Percentiles rank a stretch among this genome's conserved stretches.
Conservation (phyloP, 2,888 invertebrate species). For the Noctua janthe region DNA sequence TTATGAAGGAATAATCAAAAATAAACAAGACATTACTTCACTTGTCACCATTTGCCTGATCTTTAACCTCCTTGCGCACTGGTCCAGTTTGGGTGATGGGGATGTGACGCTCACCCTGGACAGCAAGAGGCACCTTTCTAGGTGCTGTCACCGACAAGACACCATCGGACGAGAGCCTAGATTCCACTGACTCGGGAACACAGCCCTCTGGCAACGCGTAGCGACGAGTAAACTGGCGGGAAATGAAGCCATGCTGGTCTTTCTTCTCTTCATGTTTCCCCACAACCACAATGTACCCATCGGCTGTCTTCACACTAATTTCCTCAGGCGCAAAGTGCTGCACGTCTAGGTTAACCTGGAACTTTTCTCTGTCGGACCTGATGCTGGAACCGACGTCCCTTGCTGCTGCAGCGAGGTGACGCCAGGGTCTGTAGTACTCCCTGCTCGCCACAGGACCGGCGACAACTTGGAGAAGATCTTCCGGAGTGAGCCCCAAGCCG, state of each 20-base stretch:
- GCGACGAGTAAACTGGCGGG: constrained; percentile 93
- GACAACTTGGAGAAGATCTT: constrained; percentile 82
- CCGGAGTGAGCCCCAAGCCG: constrained; percentile 87
- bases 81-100: constrained; percentile 92
- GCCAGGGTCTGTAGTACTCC: constrained; percentile 70
- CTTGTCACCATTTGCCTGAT: constrained; percentile 85
- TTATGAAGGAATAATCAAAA: constrained; percentile 22
- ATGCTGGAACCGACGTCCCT: constrained; percentile 88
- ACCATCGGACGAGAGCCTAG: constrained; percentile 94
- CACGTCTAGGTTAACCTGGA: constrained; percentile 93
- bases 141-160: constrained; percentile 93
- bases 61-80: constrained; percentile 89
- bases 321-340: constrained; percentile 94
- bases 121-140: constrained; percentile 76
- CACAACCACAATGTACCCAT: constrained; percentile 92
- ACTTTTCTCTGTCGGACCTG: constrained; percentile 87
- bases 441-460: constrained; percentile 74
- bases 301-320: constrained; percentile 93
- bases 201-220: constrained; percentile 94
- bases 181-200: constrained; percentile 92
- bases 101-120: constrained; percentile 88
- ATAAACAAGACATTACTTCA: constrained; percentile 27
- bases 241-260: constrained; percentile 93
- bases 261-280: constrained; percentile 94
- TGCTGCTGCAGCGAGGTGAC: constrained; percentile 80